phyloP scores from a whole-genome alignment of 2,888 invertebrate species.

The Macrophya annulata region DNA sequence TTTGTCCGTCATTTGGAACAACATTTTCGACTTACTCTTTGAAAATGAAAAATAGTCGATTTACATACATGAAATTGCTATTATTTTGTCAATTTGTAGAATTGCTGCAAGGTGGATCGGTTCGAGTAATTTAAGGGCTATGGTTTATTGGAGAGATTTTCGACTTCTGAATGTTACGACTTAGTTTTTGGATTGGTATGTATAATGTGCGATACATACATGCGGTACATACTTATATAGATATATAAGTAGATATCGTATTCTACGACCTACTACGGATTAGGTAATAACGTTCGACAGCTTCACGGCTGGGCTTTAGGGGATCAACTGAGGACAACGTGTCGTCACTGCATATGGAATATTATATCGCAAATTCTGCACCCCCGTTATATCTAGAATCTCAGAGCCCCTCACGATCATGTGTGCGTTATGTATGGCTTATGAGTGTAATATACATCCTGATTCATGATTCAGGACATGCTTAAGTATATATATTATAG shows the following conservation, averaged over 20 bases:
- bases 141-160: slow-evolving; percentile 2
- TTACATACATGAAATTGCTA: too few relatives aligned
- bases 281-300: slow-evolving; percentile 55
- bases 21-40: too few relatives aligned
- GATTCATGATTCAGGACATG: slow-evolving; percentile 34
- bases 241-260: slow-evolving; percentile 23
- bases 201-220: background rate
- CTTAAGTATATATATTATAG: background rate
- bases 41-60: too few relatives aligned
- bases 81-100: background rate
- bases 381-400: slow-evolving; percentile 4
- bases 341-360: slow-evolving; percentile 52
- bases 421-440: slow-evolving; percentile 30
- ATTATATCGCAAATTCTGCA: slow-evolving; percentile 41
- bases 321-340: slow-evolving; percentile 51
- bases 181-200: background rate
- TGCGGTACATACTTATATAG: background rate
- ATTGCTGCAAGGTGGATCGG: background rate
- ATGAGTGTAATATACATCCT: background rate
- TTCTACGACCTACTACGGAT: slow-evolving; percentile 41
- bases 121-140: too few relatives aligned
- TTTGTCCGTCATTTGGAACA: too few relatives aligned
- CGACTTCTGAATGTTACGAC: background rate
- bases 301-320: slow-evolving; percentile 44
- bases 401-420: slow-evolving; percentile 36